phyloP scores from a whole-genome alignment of 2,797 vertebrate genomes.

The Vultur gryphus region DNA sequence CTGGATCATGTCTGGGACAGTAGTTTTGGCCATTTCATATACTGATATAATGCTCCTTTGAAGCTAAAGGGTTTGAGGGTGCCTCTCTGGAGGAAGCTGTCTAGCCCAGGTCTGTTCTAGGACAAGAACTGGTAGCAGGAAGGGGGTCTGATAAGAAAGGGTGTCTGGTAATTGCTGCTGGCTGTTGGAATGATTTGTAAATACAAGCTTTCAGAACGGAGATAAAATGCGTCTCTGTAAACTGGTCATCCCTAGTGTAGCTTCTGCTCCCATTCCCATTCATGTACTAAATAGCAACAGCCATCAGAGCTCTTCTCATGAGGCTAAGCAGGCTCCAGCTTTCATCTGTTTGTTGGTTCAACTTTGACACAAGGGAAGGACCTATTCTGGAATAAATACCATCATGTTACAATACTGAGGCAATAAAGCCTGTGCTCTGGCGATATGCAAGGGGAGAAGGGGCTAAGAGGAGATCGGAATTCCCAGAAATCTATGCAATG shows the following conservation, averaged over 20 bases:
- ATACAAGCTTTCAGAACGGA: background rate
- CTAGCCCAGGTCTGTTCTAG: background rate
- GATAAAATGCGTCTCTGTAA: background rate
- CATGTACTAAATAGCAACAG: background rate
- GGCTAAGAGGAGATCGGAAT: background rate
- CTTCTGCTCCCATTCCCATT: background rate
- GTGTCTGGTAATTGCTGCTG: background rate
- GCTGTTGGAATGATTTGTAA: background rate
- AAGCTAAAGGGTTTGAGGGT: background rate
- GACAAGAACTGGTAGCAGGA: background rate
- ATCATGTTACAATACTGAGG: background rate
- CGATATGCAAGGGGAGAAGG: background rate
- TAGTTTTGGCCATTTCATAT: background rate
- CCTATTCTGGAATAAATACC: background rate
- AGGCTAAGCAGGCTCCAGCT: background rate
- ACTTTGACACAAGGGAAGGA: background rate
- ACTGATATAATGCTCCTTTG: background rate
- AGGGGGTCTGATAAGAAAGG: background rate
- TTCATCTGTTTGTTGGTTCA: background rate
- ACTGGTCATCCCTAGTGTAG: background rate
- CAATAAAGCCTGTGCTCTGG: background rate
- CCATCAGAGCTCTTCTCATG: background rate
- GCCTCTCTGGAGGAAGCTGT: background rate
- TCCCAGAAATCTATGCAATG: background rate
- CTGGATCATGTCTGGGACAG: background rate